Conservation (phyloP, 1,140 invertebrate species). For the Zaprionus capensis region DNA sequence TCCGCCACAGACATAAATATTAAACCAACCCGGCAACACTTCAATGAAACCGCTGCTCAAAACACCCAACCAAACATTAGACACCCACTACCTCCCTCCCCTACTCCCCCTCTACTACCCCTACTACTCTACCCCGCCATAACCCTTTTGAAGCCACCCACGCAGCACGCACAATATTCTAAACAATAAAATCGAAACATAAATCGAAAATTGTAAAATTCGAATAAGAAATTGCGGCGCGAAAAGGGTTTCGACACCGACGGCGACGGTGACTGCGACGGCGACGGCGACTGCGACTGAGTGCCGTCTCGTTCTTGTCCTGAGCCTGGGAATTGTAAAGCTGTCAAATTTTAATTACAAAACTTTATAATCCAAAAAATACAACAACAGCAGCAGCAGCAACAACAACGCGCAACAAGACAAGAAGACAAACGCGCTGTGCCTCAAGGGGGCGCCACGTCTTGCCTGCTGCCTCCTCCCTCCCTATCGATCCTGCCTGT, state of each 20-base stretch:
- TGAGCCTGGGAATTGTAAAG: slow-evolving; percentile 78
- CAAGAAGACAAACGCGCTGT: slow-evolving; percentile 29
- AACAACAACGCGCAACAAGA: slow-evolving; percentile 1
- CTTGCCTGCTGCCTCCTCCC: not conserved
- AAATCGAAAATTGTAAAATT: slow-evolving; percentile 81
- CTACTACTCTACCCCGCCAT: not conserved
- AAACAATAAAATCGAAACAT: slow-evolving; percentile 81
- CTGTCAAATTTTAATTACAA: slow-evolving; percentile 83
- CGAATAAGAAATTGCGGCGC: slow-evolving; percentile 60
- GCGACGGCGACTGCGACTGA: not conserved
- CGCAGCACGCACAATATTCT: slow-evolving; percentile 49
- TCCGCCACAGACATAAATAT: slow-evolving; percentile 22
- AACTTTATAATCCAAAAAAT: slow-evolving; percentile 83
- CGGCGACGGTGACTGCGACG: not conserved
- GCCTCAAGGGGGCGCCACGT: not conserved
- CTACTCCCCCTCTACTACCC: no score
- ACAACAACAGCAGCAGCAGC: slow-evolving; percentile 59
- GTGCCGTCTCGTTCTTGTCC: not conserved
- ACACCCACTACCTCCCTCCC: not conserved
- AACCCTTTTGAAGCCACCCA: not conserved
- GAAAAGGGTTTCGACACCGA: slow-evolving; percentile 29
- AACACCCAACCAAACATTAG: not conserved
- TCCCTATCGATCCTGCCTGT: not conserved
- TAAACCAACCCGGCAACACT: slow-evolving; percentile 19
- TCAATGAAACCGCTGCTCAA: slow-evolving; percentile 17